Evolutionary conservation across 2,113 vertebrate genomes (phyloP).

Genomic region (rat (Rattus norvegicus)): DNA sequence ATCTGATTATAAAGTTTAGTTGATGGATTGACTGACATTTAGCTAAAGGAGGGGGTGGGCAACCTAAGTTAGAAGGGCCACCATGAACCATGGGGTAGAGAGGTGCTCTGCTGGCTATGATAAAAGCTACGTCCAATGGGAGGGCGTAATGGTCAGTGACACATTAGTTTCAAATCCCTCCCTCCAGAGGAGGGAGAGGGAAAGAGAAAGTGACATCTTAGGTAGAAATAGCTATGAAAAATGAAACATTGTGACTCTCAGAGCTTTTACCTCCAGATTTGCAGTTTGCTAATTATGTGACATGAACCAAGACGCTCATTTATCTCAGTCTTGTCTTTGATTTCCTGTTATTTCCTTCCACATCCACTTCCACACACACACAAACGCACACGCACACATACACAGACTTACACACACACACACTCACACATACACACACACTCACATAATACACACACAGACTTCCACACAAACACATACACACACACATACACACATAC

Average conservation of each 20-base stretch:
- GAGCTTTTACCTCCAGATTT: background rate
- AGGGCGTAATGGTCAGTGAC: background rate
- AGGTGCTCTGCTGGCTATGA: background rate
- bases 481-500: background rate
- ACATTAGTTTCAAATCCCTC: background rate
- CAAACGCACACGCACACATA: too few relatives aligned
- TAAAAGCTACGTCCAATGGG: background rate
- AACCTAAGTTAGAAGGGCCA: background rate
- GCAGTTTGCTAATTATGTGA: background rate
- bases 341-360: background rate
- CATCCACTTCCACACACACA: background rate
- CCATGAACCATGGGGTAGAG: background rate
- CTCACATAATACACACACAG: too few relatives aligned
- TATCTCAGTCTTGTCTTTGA: background rate
- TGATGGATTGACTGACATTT: background rate
- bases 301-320: background rate
- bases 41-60: background rate
- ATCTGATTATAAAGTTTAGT: background rate
- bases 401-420: too few relatives aligned
- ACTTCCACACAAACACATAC: background rate
- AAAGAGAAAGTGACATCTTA: background rate
- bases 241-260: conserved; percentile 13
- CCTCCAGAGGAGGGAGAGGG: background rate
- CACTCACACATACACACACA: background rate
- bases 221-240: background rate